A percentile compares a stretch with the other conserved stretches of the same genome.
These are phyloP conservation scores for Ellobium chinense DNA, from an alignment of 2,888 invertebrate genomes.

Conservation along the genomic window DNA sequence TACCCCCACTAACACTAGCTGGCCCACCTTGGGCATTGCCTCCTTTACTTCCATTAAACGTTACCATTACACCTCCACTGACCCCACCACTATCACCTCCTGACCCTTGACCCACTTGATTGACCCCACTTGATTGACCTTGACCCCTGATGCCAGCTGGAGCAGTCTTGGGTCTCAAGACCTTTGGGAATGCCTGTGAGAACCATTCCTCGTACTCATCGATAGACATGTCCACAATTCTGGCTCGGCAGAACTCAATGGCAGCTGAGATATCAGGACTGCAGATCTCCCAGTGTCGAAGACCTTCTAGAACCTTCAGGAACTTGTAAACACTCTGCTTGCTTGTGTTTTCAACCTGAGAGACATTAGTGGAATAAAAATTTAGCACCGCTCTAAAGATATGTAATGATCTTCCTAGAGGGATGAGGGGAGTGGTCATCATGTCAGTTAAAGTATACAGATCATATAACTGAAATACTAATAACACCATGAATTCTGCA, in stretches of 20 bases:
- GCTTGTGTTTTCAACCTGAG: conserved; percentile 74
- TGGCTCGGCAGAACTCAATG: conserved; percentile 77
- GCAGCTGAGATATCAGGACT: conserved; percentile 77
- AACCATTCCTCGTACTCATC: conserved; percentile 79
- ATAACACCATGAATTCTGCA: too few species aligned
- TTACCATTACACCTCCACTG: background rate
- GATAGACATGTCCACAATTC: conserved; percentile 76
- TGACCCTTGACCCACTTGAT: background rate
- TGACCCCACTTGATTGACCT: background rate
- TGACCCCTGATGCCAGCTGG: conserved; percentile 54
- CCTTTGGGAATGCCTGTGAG: conserved; percentile 70
- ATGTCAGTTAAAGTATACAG: too few species aligned
- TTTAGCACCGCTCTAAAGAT: too few species aligned
- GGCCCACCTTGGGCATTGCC: background rate
- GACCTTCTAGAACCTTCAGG: conserved; percentile 72
- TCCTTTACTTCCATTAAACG: background rate
- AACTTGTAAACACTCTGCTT: conserved; percentile 77
- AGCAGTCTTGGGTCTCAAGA: conserved; percentile 73
- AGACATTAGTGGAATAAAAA: too few species aligned
- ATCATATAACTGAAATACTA: too few species aligned
- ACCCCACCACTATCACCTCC: background rate
- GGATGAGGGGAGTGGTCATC: too few species aligned
- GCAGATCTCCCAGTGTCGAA: conserved; percentile 78
- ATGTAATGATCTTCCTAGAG: too few species aligned
- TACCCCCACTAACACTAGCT: background rate